Evolutionary conservation across 2,888 invertebrate species (phyloP), one percentile per base, ranked within the genome.

Genomic region (Micoletzkya japonica): DNA sequence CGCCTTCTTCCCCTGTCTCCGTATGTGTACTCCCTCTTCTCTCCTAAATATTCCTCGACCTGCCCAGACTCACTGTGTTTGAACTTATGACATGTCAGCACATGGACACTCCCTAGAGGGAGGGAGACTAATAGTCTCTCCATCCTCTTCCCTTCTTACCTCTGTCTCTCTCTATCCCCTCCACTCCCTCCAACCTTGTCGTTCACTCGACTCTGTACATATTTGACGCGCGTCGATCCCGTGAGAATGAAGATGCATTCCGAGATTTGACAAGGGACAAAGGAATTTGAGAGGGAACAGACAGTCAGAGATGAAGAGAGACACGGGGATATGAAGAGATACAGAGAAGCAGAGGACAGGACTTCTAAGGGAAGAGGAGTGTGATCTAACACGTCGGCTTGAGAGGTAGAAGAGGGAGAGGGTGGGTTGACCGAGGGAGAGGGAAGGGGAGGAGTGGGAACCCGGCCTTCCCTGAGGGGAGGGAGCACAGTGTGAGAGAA

Each of bases 1-100:
- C 64, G 24, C 64, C n/a, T 32, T 52, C 64, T 36, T n/a, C 24
- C 54, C n/a, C n/a, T n/a, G n/a, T 54, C 54, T 54, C 54, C 24
- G 7, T 54, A 7, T 54, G 20, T 54, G 20, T 54, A 17, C 54
- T 54, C 24, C 54, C 26, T 26, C 26, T 26, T 54, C 54, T n/a
- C 54, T 26, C 54, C 26, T n/a, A 7, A n/a, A 54, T 54, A 17
- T 7, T 54, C 24, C 54, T 7, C 10, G 7, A 17, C 26, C 7
- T n/a, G n/a, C n/a, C n/a, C n/a, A n/a, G n/a, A n/a, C n/a, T n/a
- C n/a, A n/a, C n/a, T n/a, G n/a, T n/a, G n/a, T n/a, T n/a, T n/a
- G n/a, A n/a, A n/a, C n/a, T n/a, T n/a, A n/a, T n/a, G n/a, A n/a
- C n/a, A n/a, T n/a, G n/a, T n/a, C n/a, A n/a, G n/a, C n/a, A n/a